Base-by-base conservation (phyloP, 2,888 invertebrate genomes). In the Saturnia japonica region DNA sequence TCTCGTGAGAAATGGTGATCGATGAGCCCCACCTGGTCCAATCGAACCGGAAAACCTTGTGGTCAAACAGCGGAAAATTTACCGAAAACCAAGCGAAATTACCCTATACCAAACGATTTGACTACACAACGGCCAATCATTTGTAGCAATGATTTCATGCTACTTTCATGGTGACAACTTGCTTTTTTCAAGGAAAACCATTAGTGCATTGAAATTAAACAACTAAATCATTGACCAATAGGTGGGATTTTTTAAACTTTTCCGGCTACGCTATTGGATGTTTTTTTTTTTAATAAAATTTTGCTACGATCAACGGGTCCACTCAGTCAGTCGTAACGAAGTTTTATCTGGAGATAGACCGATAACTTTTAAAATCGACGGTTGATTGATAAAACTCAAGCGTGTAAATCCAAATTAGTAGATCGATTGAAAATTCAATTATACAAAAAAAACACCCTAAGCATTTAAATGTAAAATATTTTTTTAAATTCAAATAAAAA, bases 51-150 rank as follows among this genome's bases (percentile, higher is more conserved):
- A 90, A 60, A 93, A 93, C 90, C 82, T 82, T 82, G 87, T 88
- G 89, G 77, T 85, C 91, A 90, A 93, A 90, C 88, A 90, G 84
- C 93, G 91, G 91, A 93, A 93, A 93, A 94, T 92, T 89, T 85
- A 83, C 87, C 87, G 14, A 90, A 91, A 91, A 91, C 88, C 90
- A 90, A 79, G 88, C 88, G 85, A 91, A 91, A 91, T 91, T 89
- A 84, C 84, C 19, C 19, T 34, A 34, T 34, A 85, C 87, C 84
- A 87, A 88, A 88, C 86, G 86, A 89, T 88, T 87, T 87, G 85
- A 77, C 84, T 84, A 83, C 87, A 81, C 79, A 83, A 79, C 80
- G 74, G 85, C 86, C 87, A 88, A 89, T 89, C 84, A 85, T 76
- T 80, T 60, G 79, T 77, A 72, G 73, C 75, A 77, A 77, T 78